Evolutionary conservation across 2,888 invertebrate genomes (phyloP), one percentile per base, ranked within the genome.

Genomic region (Alsophila aescularia): DNA sequence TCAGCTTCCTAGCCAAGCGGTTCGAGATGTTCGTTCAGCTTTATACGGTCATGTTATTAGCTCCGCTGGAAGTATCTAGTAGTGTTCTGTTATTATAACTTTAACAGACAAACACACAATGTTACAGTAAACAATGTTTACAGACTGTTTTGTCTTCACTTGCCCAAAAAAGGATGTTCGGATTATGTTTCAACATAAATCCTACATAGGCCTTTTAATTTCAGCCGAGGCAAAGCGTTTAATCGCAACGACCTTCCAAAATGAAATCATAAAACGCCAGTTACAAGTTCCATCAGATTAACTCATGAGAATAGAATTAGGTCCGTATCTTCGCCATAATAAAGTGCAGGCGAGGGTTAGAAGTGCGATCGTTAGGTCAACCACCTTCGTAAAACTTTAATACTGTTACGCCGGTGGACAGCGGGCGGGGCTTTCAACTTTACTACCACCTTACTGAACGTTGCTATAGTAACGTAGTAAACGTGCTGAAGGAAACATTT

Each of bases 361-460:
- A 50, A 41, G 12, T 37, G 45, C 48, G 50, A 62, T 60, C 58
- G 62, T 57, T 40, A 52, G 54, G 56, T 58, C 58, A 48, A 21
- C 42, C 37, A 60, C 54, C 60, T 55, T 37, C 42, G 42, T 58
- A 44, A 52, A 56, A 52, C 52, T 54, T 52, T 34, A 55, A 54
- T 41, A 45, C 15, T 18, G 14, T 24, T 7, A 7, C 5, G 32
- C 36, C 14, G 12, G 40, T 41, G 13, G 32, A 35, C 32, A 15
- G 41, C 16, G 21, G 14, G 45, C 34, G 18, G 42, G 43, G 54
- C 37, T 54, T 49, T 47, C 41, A 53, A 54, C 35, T 44, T 49
- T 7, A 40, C 24, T 32, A 39, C n/a, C 39, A 47, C 37, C 13
- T 31, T 13, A n/a, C 15, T 8, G 7, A 9, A 13, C 29, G n/a